Evolutionary conservation across 2,888 invertebrate genomes (phyloP).

Genomic region (Chelonus formosanus): DNA sequence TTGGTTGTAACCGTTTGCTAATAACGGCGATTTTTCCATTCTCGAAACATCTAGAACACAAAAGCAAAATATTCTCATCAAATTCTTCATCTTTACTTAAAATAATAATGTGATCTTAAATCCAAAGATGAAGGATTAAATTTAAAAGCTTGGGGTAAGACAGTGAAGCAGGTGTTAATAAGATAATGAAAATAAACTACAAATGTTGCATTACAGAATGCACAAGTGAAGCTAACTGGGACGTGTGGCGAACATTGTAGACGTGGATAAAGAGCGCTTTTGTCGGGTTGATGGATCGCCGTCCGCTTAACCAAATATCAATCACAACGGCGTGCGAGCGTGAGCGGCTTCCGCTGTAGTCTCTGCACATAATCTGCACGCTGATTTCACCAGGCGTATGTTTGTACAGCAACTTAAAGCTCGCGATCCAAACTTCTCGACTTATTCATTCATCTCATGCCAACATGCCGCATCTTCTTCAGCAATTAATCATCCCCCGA

Average conservation of each 20-base stretch:
- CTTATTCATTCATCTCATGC: no score
- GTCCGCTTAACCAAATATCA: slow-evolving; percentile 53
- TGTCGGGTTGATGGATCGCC: slow-evolving; percentile 52
- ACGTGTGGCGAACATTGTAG: slow-evolving; percentile 41
- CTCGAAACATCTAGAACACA: slow-evolving; percentile 77
- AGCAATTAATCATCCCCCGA: no score
- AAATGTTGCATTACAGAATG: slow-evolving; percentile 1
- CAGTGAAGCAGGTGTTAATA: background rate
- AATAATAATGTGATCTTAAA: no score
- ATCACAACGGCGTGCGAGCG: slow-evolving; percentile 44
- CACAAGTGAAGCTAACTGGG: slow-evolving; percentile 13
- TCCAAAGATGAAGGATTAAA: no score
- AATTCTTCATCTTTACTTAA: no score
- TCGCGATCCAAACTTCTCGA: slow-evolving; percentile 16
- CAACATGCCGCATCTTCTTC: no score
- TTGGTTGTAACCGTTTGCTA: slow-evolving; percentile 94
- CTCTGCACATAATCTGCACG: slow-evolving; percentile 51
- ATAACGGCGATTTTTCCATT: slow-evolving; percentile 89
- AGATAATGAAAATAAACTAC: background rate
- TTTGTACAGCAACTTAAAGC: slow-evolving; percentile 48
- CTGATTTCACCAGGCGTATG: slow-evolving; percentile 46
- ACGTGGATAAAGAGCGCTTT: slow-evolving; percentile 47
- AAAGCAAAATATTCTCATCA: no score
- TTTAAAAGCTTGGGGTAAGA: no score
- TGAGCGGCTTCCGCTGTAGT: slow-evolving; percentile 35